Evolutionary conservation across 2,888 invertebrate genomes (phyloP), one percentile per base, ranked within the genome.

Genomic region (Pseudococcus jackbeardsleyi): DNA sequence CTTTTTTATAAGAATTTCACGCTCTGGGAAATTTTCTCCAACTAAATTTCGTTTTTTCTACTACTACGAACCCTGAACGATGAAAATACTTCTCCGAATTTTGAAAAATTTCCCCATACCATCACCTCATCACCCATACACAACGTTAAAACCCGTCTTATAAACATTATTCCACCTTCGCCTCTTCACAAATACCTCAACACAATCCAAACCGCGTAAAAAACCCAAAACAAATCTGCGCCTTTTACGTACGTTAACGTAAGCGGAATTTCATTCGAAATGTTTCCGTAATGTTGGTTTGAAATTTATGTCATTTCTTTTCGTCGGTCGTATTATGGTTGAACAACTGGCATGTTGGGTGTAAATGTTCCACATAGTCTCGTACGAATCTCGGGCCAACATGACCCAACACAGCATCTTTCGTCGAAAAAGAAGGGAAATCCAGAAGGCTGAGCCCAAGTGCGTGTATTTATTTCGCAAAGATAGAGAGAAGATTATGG

Each of bases 301-400:
- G 33, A 77, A 77, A 77, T 77, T 77, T 77, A 77, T 77, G 77
- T n/a, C 77, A 77, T 77, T 77, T 77, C 33, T 33, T 77, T 72
- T 77, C 77, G 33, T 42, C 19, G n/a, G 33, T 77, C 77, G 77
- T 77, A 77, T 64, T 22, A 64, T 64, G 64, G 64, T 64, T 64
- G 64, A 64, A 64, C 64, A 64, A 64, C 64, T 64, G 64, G 64
- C 64, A 64, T 64, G 64, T 64, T 64, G 64, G 64, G 59, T 59
- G 59, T n/a, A 59, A 59, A 59, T 22, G 64, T 64, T 64, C 22
- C 22, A 64, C 22, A 64, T n/a, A 59, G 50, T 50, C 17, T n/a
- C 1, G 59, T 42, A 42, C 42, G 42, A 42, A 5, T 6, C 42
- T 42, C 42, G 42, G 7, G 42, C 42, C 42, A 5, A 5, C 42